A percentile compares a stretch with the other conserved stretches of the same genome.
Conservation (phyloP, 2,113 vertebrate genomes). For the Argyrosomus japonicus region DNA sequence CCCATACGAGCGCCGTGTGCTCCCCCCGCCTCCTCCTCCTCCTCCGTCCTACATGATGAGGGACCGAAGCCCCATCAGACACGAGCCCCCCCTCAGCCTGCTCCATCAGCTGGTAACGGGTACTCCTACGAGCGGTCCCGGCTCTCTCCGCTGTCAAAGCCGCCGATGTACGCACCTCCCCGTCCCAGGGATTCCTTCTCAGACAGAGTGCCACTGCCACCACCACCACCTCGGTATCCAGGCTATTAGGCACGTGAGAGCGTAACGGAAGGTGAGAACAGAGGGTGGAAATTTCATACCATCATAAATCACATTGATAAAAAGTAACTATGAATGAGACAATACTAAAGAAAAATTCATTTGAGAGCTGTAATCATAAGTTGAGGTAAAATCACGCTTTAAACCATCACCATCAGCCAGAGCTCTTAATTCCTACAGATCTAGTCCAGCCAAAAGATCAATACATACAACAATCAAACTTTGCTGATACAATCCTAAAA, state of each 20-base stretch:
- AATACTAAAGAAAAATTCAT: neutral
- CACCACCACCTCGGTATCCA: conserved; percentile 78
- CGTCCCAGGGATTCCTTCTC: conserved; percentile 86
- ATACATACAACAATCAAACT: conserved; percentile 8
- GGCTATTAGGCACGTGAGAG: conserved; percentile 75
- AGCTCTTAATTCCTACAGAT: conserved; percentile 30
- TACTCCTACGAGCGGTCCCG: conserved; percentile 92
- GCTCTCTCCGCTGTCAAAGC: conserved; percentile 89
- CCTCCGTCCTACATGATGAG: conserved; percentile 87
- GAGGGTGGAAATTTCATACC: neutral
- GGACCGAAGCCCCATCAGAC: conserved; percentile 93
- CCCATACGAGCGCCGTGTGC: conserved; percentile 89
- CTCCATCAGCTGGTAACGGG: conserved; percentile 87
- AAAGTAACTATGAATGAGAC: neutral
- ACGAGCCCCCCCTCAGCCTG: conserved; percentile 82
- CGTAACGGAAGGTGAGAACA: conserved; percentile 80
- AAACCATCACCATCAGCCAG: conserved; percentile 24
- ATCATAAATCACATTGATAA: conserved; percentile 4
- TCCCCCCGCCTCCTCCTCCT: conserved; percentile 78
- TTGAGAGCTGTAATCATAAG: conserved; percentile 2
- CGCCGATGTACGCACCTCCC: conserved; percentile 87
- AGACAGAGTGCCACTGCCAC: conserved; percentile 84
- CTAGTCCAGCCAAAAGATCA: conserved; percentile 24
- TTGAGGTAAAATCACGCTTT: conserved; percentile 24
- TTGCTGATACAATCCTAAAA: conserved; percentile 48